Evolutionary conservation across 2,888 invertebrate species (phyloP).

Genomic region (Epirrhoe alternata): DNA sequence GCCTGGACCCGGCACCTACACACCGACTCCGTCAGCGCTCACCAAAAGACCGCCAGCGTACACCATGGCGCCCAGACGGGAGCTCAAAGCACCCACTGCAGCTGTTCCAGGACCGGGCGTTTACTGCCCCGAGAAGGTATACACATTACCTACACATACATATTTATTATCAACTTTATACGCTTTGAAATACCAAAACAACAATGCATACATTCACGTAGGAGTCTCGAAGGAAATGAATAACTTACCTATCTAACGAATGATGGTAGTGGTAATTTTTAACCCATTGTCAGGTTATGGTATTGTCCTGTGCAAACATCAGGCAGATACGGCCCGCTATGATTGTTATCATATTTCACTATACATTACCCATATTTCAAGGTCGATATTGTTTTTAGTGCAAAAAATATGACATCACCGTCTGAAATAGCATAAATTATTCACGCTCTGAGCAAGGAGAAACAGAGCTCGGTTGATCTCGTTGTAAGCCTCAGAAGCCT

Average conservation of each 20-base stretch:
- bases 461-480: slow-evolving; percentile 26
- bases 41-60: slow-evolving; percentile 89
- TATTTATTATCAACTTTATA: not conserved
- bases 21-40: slow-evolving; percentile 83
- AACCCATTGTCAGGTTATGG: not conserved
- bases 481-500: slow-evolving; percentile 25
- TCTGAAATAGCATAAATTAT: slow-evolving; percentile 30
- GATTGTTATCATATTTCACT: slow-evolving; percentile 3
- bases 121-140: slow-evolving; percentile 87
- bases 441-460: slow-evolving; percentile 31
- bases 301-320: not conserved
- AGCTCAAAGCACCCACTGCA: slow-evolving; percentile 67
- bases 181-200: too few relatives aligned
- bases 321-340: not conserved
- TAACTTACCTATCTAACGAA: too few relatives aligned
- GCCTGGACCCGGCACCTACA: slow-evolving; percentile 93
- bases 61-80: slow-evolving; percentile 90
- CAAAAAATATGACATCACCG: slow-evolving; percentile 46
- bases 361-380: slow-evolving; percentile 16
- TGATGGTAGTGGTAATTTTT: too few relatives aligned
- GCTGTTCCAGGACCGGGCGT: slow-evolving; percentile 86
- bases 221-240: too few relatives aligned
- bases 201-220: too few relatives aligned
- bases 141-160: too few relatives aligned
- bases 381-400: slow-evolving; percentile 29